Evolutionary conservation across 37 sponge, comb jelly and placozoan species (phyloP).

Genomic region (Spongia lamella): DNA sequence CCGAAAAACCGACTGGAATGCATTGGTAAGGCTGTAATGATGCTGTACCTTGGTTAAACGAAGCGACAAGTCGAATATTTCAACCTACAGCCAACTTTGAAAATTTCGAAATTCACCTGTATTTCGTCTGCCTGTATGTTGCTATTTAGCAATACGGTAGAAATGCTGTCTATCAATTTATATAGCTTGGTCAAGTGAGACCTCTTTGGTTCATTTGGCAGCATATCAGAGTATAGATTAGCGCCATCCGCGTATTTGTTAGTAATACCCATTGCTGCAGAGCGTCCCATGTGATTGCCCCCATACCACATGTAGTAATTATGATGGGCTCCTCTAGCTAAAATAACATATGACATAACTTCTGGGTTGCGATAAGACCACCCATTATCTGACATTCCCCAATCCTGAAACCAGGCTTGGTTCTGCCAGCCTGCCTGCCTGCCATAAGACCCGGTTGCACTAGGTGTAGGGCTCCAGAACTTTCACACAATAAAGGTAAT

Average conservation of each 20-base stretch:
- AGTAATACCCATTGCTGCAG: conserved; percentile 18
- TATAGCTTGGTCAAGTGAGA: conserved; percentile 35
- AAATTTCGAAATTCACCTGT: no score
- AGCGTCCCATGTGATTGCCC: conserved; percentile 39
- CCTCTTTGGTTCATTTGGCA: conserved; percentile 51
- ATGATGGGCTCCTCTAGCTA: conserved; percentile 44
- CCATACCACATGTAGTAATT: conserved; percentile 77
- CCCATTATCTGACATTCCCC: conserved; percentile 29
- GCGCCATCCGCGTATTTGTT: conserved; percentile 47
- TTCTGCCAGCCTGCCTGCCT: no score
- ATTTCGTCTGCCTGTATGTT: no score
- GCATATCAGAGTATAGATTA: conserved; percentile 42
- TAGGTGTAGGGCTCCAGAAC: no score
- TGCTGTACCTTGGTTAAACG: no score
- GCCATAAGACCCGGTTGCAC: no score
- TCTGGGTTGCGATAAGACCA: conserved; percentile 22
- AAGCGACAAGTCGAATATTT: no score
- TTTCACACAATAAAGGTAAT: no score
- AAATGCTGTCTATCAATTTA: neutral
- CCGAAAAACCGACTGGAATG: no score
- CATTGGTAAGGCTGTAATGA: no score
- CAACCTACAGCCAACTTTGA: no score
- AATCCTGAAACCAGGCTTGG: conserved; percentile 48
- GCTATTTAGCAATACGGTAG: neutral
- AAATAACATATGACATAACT: conserved; percentile 43